These are phyloP conservation scores for Mobula hypostoma DNA, from an alignment of 2,113 vertebrate species.

Conservation along the genomic window DNA sequence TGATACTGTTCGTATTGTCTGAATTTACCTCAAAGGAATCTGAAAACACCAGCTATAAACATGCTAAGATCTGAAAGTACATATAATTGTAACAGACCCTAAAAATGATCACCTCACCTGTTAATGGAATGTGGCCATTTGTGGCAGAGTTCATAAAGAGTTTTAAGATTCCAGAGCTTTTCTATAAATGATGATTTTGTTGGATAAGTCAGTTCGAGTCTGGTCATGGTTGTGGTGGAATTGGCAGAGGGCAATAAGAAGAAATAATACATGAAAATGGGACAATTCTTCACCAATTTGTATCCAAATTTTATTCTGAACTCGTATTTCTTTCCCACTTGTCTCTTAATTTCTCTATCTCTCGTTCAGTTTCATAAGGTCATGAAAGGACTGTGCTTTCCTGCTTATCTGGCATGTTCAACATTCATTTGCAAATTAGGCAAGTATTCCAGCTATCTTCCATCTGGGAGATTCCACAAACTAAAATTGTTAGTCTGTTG, in stretches of 20 bases:
- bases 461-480: too few relatives aligned
- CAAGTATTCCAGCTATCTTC: too few relatives aligned
- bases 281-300: background rate
- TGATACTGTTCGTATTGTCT: background rate
- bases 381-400: background rate
- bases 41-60: background rate
- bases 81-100: background rate
- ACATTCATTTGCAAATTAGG: background rate
- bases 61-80: background rate
- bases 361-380: background rate
- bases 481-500: too few relatives aligned
- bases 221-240: background rate
- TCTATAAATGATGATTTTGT: background rate
- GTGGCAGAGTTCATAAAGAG: background rate
- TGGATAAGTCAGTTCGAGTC: background rate
- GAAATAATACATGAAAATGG: background rate
- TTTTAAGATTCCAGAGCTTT: too few relatives aligned
- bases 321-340: too few relatives aligned
- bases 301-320: too few relatives aligned
- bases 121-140: background rate
- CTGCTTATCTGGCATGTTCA: background rate
- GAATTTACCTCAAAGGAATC: background rate
- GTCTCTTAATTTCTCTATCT: background rate
- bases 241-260: background rate
- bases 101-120: background rate